Base-by-base conservation (phyloP, 1,140 invertebrate species). In the Cyrtorhinus lividipennis region DNA sequence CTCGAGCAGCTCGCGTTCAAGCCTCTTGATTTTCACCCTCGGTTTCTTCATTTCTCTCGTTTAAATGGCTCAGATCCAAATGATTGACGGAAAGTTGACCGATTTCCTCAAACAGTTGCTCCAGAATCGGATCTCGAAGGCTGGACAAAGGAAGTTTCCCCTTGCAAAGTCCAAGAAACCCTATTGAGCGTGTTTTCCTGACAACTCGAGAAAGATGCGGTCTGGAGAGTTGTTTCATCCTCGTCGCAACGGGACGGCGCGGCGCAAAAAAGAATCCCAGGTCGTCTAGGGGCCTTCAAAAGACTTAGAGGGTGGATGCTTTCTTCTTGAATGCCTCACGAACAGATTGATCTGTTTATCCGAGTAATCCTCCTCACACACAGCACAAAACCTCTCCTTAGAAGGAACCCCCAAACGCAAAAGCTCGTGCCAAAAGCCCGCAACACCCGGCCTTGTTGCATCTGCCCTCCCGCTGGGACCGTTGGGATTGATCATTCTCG, bases 271-370 rank as follows among this genome's bases (percentile, higher is more conserved):
- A 15, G 30, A 15, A 38, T n/a, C 30, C 30, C 15, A 8, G 30
- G 30, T 8, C 5, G 30, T 38, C 15, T 38, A 5, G 5, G 30
- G 15, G 15, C 30, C 30, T 15, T 38, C 30, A 53, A 22, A 44
- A 44, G 38, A 10, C n/a, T 44, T 44, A 8, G 38, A n/a, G 38
- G 38, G 38, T 44, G 38, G 38, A 44, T n/a, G 38, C 8, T 44
- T 44, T 8, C 8, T 44, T 8, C 8, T n/a, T 44, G 8, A n/a
- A n/a, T 10, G 38, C 38, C 38, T 44, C 8, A 10, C 8, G 38
- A 53, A 53, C 48, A 22, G 48, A 53, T 53, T 53, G 48, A 53
- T 53, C 48, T 53, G 48, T 53, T 53, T 53, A 53, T 53, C 48
- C 10, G 48, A 53, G 18, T 53, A 53, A 53, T 53, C 48, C 48